Conservation (phyloP, 1,140 invertebrate species). For the Drosophila arawakana region DNA sequence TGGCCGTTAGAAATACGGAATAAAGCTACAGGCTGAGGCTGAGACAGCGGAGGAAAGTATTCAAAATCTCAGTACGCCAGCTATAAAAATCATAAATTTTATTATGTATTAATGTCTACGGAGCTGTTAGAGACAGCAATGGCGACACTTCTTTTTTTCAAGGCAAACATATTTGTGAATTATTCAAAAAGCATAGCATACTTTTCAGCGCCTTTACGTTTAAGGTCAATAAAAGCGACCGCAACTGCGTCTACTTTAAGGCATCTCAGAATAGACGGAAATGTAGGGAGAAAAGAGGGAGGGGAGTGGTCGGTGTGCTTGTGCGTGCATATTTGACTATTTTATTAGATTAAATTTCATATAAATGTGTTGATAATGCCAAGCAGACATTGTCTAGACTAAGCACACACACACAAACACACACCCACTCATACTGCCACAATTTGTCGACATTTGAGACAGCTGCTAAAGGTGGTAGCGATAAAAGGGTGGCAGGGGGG, state of each 20-base stretch:
- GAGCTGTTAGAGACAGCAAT: slow-evolving; percentile 7
- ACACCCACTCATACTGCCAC: slow-evolving; percentile 2
- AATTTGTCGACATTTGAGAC: slow-evolving; percentile 62
- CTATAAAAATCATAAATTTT: slow-evolving; percentile 77
- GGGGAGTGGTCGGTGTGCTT: too few species aligned
- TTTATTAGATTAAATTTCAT: slow-evolving; percentile 76
- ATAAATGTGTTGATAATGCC: slow-evolving; percentile 75
- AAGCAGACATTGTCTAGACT: slow-evolving; percentile 74
- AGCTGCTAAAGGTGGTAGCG: slow-evolving; percentile 43
- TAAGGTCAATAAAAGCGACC: slow-evolving; percentile 52
- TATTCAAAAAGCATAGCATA: slow-evolving; percentile 53
- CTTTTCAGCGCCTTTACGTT: slow-evolving; percentile 32
- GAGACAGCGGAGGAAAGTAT: background rate
- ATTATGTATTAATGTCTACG: slow-evolving; percentile 52
- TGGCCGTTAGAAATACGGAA: slow-evolving; percentile 5
- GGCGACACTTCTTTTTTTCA: slow-evolving; percentile 19
- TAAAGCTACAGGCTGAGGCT: background rate
- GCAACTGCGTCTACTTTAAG: slow-evolving; percentile 33
- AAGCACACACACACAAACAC: slow-evolving; percentile 40
- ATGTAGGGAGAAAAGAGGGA: background rate
- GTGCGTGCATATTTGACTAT: slow-evolving; percentile 66
- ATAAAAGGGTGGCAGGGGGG: background rate
- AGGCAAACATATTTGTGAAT: slow-evolving; percentile 47
- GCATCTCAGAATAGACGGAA: background rate
- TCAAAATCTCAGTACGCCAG: slow-evolving; percentile 59